Base-by-base conservation (phyloP, 2,888 invertebrate genomes). In the Chironomus tentans region DNA sequence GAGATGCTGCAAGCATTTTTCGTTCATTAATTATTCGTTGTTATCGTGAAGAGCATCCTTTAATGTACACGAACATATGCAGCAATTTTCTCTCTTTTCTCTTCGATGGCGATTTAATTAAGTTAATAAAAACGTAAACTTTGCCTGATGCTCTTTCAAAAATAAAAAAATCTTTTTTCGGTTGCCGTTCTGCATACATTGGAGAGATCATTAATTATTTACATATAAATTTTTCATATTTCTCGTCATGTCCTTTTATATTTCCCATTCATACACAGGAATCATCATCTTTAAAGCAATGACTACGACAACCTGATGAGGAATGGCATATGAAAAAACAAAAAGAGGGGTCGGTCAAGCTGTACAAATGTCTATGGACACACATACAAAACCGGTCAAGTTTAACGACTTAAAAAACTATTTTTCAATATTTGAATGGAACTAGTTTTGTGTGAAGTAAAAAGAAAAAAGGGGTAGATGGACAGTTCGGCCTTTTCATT, bases 91-190 rank as follows among this genome's bases (percentile, higher is more conserved):
- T 38, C 38, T 38, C 10, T 38, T 38, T 38, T 38, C 22, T 65
- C 65, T 24, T 68, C 68, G 48, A 48, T 68, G 68, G 65, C 73
- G 48, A 74, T 68, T 74, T 74, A 74, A 74, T 74, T 74, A 74
- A 74, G 47, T 74, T 74, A 74, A 74, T 68, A 68, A 50, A 50
- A 71, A 71, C 22, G 56, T 56, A 71, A 62, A 62, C 28, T 73
- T 62, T 38, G 28, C 10, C 56, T 56, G 56, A 56, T 56, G 56
- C 56, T 56, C 18, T 56, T 15, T 15, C 18, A 18, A 56, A 56
- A 56, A 18, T 18, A 56, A 56, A 7, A 18, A 56, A n/a, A 2
- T 56, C n/a, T 56, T 15, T 56, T 56, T 18, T 56, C 56, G 18
- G 56, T 18, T n/a, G 18, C 15, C n/a, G 56, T 38, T 38, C 56